Percentiles rank a stretch among this genome's conserved stretches.
These are phyloP conservation scores for Pluvianellus socialis DNA, from an alignment of 2,113 vertebrate genomes.

Conservation along the genomic window DNA sequence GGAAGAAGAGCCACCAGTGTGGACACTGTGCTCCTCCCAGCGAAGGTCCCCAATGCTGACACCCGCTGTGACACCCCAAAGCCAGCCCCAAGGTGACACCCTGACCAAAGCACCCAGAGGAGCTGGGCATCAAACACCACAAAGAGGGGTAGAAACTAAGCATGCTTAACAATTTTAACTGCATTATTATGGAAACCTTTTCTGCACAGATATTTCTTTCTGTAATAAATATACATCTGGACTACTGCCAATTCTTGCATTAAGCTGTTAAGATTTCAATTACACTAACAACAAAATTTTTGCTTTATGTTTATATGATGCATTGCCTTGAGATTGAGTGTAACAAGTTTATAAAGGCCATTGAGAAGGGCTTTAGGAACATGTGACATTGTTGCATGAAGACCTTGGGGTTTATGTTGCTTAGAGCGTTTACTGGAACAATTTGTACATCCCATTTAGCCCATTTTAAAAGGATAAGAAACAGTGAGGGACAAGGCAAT, in stretches of 20 bases:
- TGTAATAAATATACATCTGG: background rate
- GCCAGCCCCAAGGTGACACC: background rate
- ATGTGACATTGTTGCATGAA: too few relatives aligned
- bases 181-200: background rate
- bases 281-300: background rate
- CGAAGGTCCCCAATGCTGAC: rapidly evolving
- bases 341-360: background rate
- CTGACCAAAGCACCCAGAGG: background rate
- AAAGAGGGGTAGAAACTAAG: background rate
- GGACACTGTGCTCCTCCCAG: rapidly evolving
- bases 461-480: background rate
- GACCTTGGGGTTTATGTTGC: too few relatives aligned
- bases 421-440: too few relatives aligned
- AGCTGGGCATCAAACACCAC: background rate
- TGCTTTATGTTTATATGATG: background rate
- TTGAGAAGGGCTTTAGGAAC: background rate
- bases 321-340: background rate
- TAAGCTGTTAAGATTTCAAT: background rate
- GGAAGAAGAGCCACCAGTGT: background rate
- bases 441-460: background rate
- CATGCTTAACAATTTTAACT: too few relatives aligned
- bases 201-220: background rate
- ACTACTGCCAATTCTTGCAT: background rate
- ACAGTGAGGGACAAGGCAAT: background rate
- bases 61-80: rapidly evolving